Evolutionary conservation across 2,113 vertebrate genomes (phyloP).

Genomic region (Ondatra zibethicus): DNA sequence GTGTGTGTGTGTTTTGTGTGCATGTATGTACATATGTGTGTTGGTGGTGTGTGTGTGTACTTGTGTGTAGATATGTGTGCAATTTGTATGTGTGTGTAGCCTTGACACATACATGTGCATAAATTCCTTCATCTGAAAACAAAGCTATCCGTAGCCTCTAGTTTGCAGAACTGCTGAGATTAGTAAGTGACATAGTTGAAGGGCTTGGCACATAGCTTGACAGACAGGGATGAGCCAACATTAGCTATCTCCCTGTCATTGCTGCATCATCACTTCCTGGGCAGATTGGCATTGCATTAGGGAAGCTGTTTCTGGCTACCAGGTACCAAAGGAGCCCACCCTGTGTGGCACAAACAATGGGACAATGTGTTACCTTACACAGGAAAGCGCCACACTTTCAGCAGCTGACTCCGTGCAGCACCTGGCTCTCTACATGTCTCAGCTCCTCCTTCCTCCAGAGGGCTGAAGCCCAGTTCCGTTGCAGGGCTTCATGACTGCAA

Average conservation of each 20-base stretch:
- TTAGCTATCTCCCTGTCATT: not conserved
- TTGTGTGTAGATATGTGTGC: not conserved
- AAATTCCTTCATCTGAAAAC: constrained; percentile 25
- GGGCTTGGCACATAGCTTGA: not conserved
- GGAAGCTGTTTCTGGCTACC: not conserved
- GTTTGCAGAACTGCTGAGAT: not conserved
- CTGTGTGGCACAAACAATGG: not conserved
- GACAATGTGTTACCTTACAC: not conserved
- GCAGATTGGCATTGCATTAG: not conserved
- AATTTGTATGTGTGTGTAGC: not conserved
- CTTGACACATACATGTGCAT: not conserved
- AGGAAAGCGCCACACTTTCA: not conserved
- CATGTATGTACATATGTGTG: not conserved
- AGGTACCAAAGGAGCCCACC: not conserved
- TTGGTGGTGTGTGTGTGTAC: too few relatives aligned
- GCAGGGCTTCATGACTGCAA: not conserved
- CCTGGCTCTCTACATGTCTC: not conserved
- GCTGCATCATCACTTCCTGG: not conserved
- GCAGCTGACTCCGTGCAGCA: not conserved
- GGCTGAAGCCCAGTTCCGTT: not conserved
- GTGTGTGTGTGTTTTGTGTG: not conserved
- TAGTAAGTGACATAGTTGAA: not conserved
- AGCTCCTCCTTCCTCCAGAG: not conserved
- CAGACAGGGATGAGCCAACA: not conserved
- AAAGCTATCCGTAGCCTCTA: not conserved